Evolutionary conservation across 1,140 invertebrate genomes (phyloP).

Genomic region (Penaeus japonicus): DNA sequence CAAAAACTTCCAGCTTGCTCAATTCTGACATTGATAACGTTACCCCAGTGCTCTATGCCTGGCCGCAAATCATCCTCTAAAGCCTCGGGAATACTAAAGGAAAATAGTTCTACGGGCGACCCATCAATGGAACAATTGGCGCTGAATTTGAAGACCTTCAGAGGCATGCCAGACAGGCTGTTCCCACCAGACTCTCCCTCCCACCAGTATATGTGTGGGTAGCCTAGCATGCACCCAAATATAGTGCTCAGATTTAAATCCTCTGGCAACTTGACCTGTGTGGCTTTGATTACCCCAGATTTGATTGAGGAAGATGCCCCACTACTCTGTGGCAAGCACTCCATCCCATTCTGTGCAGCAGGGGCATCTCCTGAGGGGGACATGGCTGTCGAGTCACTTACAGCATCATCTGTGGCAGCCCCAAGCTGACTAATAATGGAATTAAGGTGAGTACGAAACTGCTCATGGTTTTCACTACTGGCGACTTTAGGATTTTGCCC

Average conservation of each 20-base stretch:
- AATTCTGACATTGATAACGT: conserved; percentile 53
- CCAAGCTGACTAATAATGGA: conserved; percentile 53
- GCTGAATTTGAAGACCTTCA: conserved; percentile 58
- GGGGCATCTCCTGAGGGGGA: neutral
- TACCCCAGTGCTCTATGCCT: conserved; percentile 56
- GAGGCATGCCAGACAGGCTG: conserved; percentile 55
- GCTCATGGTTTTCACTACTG: conserved; percentile 35
- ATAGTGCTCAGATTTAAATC: conserved; percentile 55
- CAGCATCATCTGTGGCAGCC: neutral
- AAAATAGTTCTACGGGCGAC: conserved; percentile 51
- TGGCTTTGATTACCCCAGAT: conserved; percentile 31
- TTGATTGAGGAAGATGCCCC: neutral
- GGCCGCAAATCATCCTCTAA: conserved; percentile 50
- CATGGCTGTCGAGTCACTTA: neutral
- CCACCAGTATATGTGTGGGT: conserved; percentile 59
- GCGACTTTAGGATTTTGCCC: conserved; percentile 47
- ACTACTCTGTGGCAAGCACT: neutral
- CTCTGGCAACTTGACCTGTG: conserved; percentile 49
- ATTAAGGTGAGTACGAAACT: conserved; percentile 42
- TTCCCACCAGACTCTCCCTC: conserved; percentile 54
- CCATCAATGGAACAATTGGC: conserved; percentile 28
- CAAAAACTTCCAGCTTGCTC: conserved; percentile 50
- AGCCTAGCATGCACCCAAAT: conserved; percentile 58
- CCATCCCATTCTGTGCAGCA: conserved; percentile 23
- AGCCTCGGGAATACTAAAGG: conserved; percentile 57